Conservation (phyloP, 2,113 vertebrate genomes). For the Melanerpes aurifrons region DNA sequence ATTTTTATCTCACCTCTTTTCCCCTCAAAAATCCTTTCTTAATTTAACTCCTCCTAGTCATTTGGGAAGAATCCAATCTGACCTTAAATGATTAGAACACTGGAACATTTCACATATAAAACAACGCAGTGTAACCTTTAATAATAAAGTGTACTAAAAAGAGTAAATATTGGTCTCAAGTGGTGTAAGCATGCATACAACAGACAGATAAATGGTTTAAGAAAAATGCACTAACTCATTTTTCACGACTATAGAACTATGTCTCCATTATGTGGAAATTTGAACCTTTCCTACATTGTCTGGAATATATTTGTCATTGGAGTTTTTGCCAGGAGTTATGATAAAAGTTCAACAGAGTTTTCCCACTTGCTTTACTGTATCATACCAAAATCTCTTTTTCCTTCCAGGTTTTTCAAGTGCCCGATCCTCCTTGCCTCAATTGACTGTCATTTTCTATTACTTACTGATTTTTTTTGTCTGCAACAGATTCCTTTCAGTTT, state of each 20-base stretch:
- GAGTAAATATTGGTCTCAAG: background rate
- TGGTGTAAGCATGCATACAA: background rate
- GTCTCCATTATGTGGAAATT: conserved; percentile 29
- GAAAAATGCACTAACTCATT: background rate
- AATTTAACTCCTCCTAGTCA: background rate
- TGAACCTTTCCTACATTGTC: conserved; percentile 32
- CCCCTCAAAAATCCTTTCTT: background rate
- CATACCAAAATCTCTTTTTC: background rate
- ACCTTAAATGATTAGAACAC: background rate
- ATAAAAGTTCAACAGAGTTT: conserved; percentile 9
- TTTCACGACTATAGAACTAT: background rate
- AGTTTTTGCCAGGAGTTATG: conserved; percentile 16
- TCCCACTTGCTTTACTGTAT: background rate
- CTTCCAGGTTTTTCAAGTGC: background rate
- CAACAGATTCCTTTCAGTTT: background rate
- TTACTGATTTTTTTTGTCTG: background rate
- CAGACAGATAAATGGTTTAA: background rate
- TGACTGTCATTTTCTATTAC: background rate
- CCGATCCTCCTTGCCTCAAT: background rate
- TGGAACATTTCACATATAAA: background rate
- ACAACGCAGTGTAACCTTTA: background rate
- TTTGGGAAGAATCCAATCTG: background rate
- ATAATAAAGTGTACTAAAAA: background rate
- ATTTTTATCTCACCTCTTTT: background rate
- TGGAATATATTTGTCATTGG: conserved; percentile 42